phyloP scores from a whole-genome alignment of 2,797 vertebrate genomes.

The Cuculus canorus region DNA sequence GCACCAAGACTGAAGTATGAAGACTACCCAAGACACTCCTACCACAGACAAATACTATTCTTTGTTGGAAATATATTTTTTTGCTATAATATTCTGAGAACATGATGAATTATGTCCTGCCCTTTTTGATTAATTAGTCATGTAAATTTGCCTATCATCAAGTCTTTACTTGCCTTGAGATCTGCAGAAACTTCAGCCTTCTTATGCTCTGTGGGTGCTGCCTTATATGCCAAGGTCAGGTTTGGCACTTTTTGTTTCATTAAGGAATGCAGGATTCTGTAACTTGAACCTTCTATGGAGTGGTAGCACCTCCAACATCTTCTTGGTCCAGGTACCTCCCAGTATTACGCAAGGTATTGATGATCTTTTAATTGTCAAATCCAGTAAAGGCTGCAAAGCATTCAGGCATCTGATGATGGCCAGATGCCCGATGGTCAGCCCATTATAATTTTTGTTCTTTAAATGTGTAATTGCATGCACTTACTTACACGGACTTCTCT shows the following conservation, averaged over 20 bases:
- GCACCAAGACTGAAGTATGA: background rate
- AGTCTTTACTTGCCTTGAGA: constrained; percentile 7
- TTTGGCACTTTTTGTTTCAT: background rate
- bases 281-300: background rate
- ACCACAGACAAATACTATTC: background rate
- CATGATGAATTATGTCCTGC: background rate
- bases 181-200: background rate
- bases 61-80: background rate
- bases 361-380: background rate
- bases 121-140: background rate
- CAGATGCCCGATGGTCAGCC: background rate
- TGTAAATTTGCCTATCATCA: background rate
- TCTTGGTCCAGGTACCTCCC: background rate
- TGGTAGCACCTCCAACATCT: background rate
- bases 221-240: background rate
- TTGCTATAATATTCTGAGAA: background rate
- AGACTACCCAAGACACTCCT: background rate
- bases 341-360: background rate
- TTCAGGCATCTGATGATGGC: background rate
- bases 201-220: background rate
- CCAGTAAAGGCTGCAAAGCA: background rate
- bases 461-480: background rate
- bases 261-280: background rate
- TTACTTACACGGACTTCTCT: background rate
- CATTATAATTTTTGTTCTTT: background rate